A percentile compares a stretch with the other conserved stretches of the same genome.
These are phyloP conservation scores for Thalassoma bifasciatum DNA, from an alignment of 2,113 vertebrate species.

Conservation along the genomic window DNA sequence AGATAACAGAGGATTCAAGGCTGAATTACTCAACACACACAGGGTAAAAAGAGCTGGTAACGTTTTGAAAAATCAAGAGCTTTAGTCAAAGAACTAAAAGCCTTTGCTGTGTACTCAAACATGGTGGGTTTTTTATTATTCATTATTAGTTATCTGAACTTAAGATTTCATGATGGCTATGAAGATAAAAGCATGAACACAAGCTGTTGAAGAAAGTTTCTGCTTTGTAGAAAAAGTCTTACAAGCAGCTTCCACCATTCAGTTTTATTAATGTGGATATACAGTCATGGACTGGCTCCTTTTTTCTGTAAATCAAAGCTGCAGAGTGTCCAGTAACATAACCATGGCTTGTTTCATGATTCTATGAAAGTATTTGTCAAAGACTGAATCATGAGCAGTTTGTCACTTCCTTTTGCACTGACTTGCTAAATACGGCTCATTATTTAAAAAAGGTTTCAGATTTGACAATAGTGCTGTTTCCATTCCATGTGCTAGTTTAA, in stretches of 20 bases:
- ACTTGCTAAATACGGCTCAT: neutral
- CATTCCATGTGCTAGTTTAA: neutral
- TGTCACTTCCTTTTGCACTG: neutral
- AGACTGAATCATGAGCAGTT: neutral
- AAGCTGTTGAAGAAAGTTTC: neutral
- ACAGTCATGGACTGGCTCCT: neutral
- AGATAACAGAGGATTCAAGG: constrained; percentile 1
- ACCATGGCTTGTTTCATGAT: too few relatives aligned
- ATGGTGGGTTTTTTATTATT: neutral
- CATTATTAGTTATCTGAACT: too few relatives aligned
- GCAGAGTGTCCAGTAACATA: too few relatives aligned
- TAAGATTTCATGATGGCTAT: too few relatives aligned
- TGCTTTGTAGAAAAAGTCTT: neutral
- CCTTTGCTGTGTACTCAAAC: neutral
- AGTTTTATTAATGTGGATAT: neutral
- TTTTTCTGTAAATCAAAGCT: neutral
- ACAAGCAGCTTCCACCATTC: too few relatives aligned
- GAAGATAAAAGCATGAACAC: too few relatives aligned
- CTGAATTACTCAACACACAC: neutral
- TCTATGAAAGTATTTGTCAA: constrained; percentile 2
- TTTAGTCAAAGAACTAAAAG: neutral
- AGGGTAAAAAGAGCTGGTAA: neutral
- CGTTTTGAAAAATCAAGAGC: too few relatives aligned
- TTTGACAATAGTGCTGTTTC: neutral
- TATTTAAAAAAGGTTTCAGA: neutral